Evolutionary conservation across 1,140 invertebrate species (phyloP), one percentile per base, ranked within the genome.

Genomic region (Chironomus striatipennis): DNA sequence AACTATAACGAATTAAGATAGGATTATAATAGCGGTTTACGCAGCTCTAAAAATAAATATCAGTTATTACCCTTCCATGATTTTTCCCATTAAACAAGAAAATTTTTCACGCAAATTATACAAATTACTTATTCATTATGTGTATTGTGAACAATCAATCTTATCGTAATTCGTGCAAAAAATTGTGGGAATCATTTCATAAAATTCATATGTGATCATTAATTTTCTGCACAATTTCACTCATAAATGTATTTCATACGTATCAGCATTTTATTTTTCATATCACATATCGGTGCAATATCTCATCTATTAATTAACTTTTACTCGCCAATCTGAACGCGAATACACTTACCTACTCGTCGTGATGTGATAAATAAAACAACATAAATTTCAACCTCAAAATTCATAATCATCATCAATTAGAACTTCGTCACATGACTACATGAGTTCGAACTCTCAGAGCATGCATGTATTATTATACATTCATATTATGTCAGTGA

Each of bases 151-250:
- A 57, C n/a, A 57, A 57, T 57, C 12, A 57, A 57, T 57, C 47
- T 57, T 57, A 57, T 57, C 47, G 47, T 57, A 57, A 57, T 57
- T 57, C 47, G n/a, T 57, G 47, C 47, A 57, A 57, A 57, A 57
- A 57, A n/a, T 57, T 57, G 24, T 34, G 24, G 24, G 24, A 34
- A 57, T 57, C 5, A 57, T 57, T 57, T 57, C 12, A 57, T 57
- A 57, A 57, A 57, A 57, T 57, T 9, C 15, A 47, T 47, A 47
- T 47, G 12, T 57, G 47, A 15, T n/a, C 12, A 57, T 57, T n/a
- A 57, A 57, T 57, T 57, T 57, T 57, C 47, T 47, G 43, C 9
- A 47, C 15, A 10, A n/a, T 57, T 57, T 57, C 47, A 12, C 43
- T n/a, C 47, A 57, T 57, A n/a, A n/a, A n/a, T n/a, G n/a, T 57